A percentile compares a stretch with the other conserved stretches of the same genome.
phyloP scores from a whole-genome alignment of 2,797 vertebrate species.

The Cryptoprocta ferox region DNA sequence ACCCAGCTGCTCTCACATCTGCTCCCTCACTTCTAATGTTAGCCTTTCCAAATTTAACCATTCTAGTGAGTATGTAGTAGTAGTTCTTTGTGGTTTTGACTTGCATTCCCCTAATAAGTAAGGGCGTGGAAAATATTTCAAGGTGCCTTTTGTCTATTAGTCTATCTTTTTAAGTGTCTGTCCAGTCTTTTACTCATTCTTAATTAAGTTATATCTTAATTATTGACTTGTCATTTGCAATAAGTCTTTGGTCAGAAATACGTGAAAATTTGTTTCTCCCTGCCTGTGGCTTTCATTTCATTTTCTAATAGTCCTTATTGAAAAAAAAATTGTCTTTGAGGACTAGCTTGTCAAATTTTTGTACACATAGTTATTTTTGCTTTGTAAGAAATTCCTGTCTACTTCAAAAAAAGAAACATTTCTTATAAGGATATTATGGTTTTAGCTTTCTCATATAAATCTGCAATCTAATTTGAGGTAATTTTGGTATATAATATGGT shows the following conservation, averaged over 20 bases:
- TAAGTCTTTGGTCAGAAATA: neutral
- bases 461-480: neutral
- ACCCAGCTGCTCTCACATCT: neutral
- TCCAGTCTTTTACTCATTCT: neutral
- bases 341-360: neutral
- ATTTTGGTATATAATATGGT: neutral
- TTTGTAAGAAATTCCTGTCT: neutral
- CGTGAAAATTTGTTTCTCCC: neutral
- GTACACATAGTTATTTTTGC: neutral
- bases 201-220: neutral
- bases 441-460: neutral
- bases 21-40: neutral
- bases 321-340: neutral
- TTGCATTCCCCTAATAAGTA: neutral
- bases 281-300: neutral
- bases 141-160: neutral
- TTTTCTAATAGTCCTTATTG: neutral
- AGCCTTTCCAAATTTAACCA: neutral
- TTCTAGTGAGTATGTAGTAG: neutral
- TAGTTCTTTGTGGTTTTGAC: neutral
- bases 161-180: neutral
- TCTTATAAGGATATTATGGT: neutral
- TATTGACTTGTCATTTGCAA: neutral
- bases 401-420: neutral
- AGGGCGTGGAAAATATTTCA: neutral